Evolutionary conservation across 2,797 vertebrate genomes (phyloP).

Genomic region (Petrocephalus schoutedeni): DNA sequence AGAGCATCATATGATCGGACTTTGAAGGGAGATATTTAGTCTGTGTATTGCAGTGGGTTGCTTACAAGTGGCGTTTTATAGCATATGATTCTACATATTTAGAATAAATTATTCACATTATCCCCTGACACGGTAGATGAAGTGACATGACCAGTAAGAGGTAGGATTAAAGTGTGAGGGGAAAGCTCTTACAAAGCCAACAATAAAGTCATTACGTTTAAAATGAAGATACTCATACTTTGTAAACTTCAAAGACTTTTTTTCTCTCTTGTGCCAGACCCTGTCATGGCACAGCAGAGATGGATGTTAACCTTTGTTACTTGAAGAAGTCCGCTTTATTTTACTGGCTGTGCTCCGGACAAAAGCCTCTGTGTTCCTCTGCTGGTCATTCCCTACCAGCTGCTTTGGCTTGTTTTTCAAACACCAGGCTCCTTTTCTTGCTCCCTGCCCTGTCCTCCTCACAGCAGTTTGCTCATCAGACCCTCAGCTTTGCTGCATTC

Average conservation of each 20-base stretch:
- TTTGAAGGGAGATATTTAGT: not conserved
- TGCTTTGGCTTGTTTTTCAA: not conserved
- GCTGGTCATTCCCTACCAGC: not conserved
- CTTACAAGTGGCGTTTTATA: not conserved
- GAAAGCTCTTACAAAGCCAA: not conserved
- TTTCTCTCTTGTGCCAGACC: not conserved
- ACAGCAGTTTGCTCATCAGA: not conserved
- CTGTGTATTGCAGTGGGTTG: not conserved
- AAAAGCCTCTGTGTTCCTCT: not conserved
- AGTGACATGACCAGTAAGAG: not conserved
- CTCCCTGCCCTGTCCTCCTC: not conserved
- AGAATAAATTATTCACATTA: not conserved
- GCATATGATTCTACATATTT: not conserved
- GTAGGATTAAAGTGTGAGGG: not conserved
- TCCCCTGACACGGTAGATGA: not conserved
- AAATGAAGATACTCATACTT: not conserved
- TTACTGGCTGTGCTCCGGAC: not conserved
- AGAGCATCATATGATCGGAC: slow-evolving; percentile 1
- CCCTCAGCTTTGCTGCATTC: not conserved
- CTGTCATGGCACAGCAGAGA: not conserved
- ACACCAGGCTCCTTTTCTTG: not conserved
- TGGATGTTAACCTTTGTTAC: not conserved
- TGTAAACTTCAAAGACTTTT: not conserved
- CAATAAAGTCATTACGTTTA: not conserved
- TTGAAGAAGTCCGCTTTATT: not conserved